Conservation (phyloP, 2,797 vertebrate genomes). For the Distichodus sexfasciatus region DNA sequence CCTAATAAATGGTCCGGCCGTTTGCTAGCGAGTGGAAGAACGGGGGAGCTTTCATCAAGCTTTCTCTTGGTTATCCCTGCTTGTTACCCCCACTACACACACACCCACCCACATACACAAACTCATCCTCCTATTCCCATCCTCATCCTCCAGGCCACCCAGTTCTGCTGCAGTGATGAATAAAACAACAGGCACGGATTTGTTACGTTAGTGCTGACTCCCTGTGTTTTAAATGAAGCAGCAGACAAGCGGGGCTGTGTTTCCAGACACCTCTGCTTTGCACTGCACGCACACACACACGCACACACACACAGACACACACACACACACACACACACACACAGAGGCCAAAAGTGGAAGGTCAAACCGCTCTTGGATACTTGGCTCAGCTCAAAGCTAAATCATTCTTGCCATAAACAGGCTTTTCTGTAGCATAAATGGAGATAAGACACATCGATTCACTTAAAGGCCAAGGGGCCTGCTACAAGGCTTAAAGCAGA, state of each 20-base stretch:
- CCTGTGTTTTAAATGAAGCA: constrained; percentile 69
- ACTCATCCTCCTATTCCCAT: constrained; percentile 3
- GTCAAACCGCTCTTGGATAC: constrained; percentile 31
- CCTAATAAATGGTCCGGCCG: neutral
- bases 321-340: constrained; percentile 28
- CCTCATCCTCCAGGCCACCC: constrained; percentile 64
- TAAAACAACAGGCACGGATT: constrained; percentile 74
- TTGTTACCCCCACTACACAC: neutral
- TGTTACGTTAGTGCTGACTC: constrained; percentile 67
- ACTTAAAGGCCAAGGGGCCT: constrained; percentile 2
- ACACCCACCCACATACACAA: too few relatives aligned
- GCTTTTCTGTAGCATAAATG: constrained; percentile 16
- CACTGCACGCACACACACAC: constrained; percentile 23
- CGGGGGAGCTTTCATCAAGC: constrained; percentile 1
- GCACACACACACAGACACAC: constrained; percentile 42
- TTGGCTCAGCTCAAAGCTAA: constrained; percentile 24
- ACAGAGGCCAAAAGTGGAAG: constrained; percentile 45
- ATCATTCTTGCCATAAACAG: constrained; percentile 28
- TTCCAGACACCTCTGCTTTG: constrained; percentile 50
- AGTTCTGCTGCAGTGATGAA: constrained; percentile 72
- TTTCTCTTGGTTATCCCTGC: constrained; percentile 35
- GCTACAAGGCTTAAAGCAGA: constrained; percentile 7
- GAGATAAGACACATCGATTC: constrained; percentile 15
- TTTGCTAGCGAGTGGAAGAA: neutral
- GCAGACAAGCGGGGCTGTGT: constrained; percentile 21